Base-by-base conservation (phyloP, 2,888 invertebrate genomes). In the Idaea straminata region DNA sequence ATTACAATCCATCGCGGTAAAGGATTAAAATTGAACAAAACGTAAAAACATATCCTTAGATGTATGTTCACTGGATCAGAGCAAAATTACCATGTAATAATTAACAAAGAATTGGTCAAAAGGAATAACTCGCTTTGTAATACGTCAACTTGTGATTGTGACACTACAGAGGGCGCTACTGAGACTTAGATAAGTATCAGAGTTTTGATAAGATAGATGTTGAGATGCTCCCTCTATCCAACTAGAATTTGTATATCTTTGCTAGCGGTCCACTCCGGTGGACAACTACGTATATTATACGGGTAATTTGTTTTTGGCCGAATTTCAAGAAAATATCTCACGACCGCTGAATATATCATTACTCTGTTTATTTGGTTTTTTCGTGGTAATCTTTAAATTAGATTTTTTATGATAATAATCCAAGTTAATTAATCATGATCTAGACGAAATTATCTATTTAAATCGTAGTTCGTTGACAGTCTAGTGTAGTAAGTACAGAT, bases 251-350 rank as follows among this genome's bases (percentile, higher is more conserved):
- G 13, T 7, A 4, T 47, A 47, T 47, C 36, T 13, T 7, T 25
- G 25, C 25, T 25, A 3, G 25, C 25, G 25, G 25, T 25, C 10
- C 47, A 47, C 47, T 47, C 47, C 47, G 10, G 4, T 47, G 47
- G 47, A 47, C 47, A 47, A 47, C 47, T 47, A 47, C 47, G 47
- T 47, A 64, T 64, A 70, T 72, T 74, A 71, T 62, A 69, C 72
- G 72, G 69, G 57, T 69, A 61, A 72, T 72, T 74, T 69, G 67
- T 36, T 61, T 64, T 72, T 74, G 73, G 73, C 72, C 64, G 62
- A 69, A 67, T 65, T 67, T 71, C 73, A 74, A 72, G 47, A 47
- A 25, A 47, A 47, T 47, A 47, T 47, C 47, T 47, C 47, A 47
- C 7, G 47, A 47, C 47, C 13, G 13, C 47, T 13, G 47, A 47